Conservation (phyloP, 2,888 invertebrate species). For the Chloroclysta siterata region DNA sequence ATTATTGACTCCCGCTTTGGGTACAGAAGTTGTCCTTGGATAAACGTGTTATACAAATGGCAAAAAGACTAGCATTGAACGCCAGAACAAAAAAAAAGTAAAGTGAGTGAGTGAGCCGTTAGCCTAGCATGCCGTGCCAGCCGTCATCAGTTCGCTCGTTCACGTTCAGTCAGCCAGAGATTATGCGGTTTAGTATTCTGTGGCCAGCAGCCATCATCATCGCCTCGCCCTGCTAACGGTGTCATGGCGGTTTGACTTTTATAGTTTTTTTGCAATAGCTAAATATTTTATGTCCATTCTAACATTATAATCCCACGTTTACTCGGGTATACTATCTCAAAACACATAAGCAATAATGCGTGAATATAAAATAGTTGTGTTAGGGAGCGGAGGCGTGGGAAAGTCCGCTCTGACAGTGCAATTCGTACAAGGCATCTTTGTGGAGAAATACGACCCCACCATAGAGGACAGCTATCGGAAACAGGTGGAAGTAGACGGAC, state of each 20-base stretch:
- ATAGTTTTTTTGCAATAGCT: slow-evolving; percentile 82
- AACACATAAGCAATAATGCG: slow-evolving; percentile 90
- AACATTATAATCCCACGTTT: slow-evolving; percentile 78
- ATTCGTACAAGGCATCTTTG: slow-evolving; percentile 99
- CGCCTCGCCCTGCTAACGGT: slow-evolving; percentile 80
- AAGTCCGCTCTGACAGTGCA: slow-evolving; percentile 99
- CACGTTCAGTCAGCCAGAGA: background rate
- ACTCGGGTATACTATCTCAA: slow-evolving; percentile 64
- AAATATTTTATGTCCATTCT: slow-evolving; percentile 81
- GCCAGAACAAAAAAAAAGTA: too few relatives aligned
- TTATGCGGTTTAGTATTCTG: background rate
- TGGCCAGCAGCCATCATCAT: background rate
- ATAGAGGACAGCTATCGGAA: slow-evolving; percentile 99
- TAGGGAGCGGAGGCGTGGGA: slow-evolving; percentile 99
- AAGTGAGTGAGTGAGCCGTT: too few relatives aligned
- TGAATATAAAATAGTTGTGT: slow-evolving; percentile 99
- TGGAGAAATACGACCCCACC: slow-evolving; percentile 99
- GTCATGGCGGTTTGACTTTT: slow-evolving; percentile 86
- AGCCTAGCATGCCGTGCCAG: too few relatives aligned
- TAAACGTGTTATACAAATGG: too few relatives aligned
- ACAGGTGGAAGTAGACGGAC: slow-evolving; percentile 99
- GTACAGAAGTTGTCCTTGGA: too few relatives aligned
- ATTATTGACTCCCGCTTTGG: too few relatives aligned
- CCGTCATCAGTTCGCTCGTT: background rate
- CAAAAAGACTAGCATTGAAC: too few relatives aligned